Evolutionary conservation across 2,888 invertebrate species (phyloP), one percentile per base, ranked within the genome.

Genomic region (Isotomurus palustris): DNA sequence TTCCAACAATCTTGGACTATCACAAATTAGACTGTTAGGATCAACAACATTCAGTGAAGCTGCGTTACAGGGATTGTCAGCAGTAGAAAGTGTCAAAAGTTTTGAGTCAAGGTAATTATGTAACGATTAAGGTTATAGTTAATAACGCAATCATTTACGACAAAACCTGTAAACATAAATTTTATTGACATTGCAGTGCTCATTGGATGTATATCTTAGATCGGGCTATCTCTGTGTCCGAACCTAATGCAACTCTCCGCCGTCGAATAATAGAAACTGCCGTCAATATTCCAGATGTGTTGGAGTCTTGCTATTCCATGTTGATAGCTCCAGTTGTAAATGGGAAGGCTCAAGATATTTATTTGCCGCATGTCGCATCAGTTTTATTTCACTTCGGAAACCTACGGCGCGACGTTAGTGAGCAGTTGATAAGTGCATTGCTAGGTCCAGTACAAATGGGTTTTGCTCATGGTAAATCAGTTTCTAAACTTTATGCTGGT

Each of bases 1-100:
- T 72, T 88, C 89, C n/a, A 84, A 85, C 69, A 91, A 88, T 72
- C 87, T 94, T 74, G 92, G 93, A 4, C 78, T 95, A 40, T 84
- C 91, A 60, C 92, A 93, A 77, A 84, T 95, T 64, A 81, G 87
- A 3, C 77, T 95, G 49, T 78, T 93, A 41, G 94, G 91, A 0
- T 87, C 86, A 58, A 88, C 91, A 3, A 89, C 91, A 2, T 92
- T 92, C 74, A 82, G 83, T n/a, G 81, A 81, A n/a, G 74, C 74
- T 3, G 71, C 68, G 2, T 51, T 67, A 14, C 66, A 67, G 58
- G 70, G 68, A 19, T 50, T 67, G 1, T 56, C 64, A 1, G 51
- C 56, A 3, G 51, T 52, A 32, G 67, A 65, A 44, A 54, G 45
- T 36, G 54, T 51, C 40, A 59, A 62, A 40, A 65, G 60, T 40